Conservation (phyloP, 1,140 invertebrate species). For the Drosophila truncata region DNA sequence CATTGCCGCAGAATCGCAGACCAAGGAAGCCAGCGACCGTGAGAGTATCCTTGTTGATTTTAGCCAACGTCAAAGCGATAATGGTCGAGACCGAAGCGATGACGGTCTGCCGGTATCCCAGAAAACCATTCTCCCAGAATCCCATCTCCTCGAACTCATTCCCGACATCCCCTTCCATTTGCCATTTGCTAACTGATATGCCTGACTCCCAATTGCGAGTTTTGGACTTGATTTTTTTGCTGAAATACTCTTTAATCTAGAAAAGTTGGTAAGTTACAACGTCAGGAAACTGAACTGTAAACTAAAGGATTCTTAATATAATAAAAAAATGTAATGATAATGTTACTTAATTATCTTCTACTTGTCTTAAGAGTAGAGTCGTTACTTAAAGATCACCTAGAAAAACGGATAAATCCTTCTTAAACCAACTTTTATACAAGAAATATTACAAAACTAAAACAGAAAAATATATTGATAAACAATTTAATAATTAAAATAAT, state of each 20-base stretch:
- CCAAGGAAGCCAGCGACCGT: slow-evolving; percentile 9
- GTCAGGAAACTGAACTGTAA: not conserved
- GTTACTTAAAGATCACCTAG: too few relatives aligned
- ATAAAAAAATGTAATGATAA: not conserved
- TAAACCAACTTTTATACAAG: too few relatives aligned
- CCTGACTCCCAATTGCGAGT: slow-evolving; percentile 72
- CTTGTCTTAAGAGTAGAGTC: not conserved
- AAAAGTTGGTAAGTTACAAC: not conserved
- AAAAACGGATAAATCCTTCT: too few relatives aligned
- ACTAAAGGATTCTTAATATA: not conserved
- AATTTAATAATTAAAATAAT: too few relatives aligned
- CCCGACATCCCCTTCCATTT: slow-evolving; percentile 20
- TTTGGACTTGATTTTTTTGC: slow-evolving; percentile 69
- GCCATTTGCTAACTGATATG: slow-evolving; percentile 73
- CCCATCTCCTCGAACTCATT: not conserved
- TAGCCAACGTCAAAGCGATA: slow-evolving; percentile 74
- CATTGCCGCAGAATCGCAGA: slow-evolving; percentile 23
- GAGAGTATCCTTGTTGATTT: slow-evolving; percentile 67
- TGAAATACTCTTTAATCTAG: slow-evolving; percentile 6
- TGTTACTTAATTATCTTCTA: not conserved
- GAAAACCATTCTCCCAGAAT: not conserved
- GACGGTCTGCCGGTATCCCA: not conserved
- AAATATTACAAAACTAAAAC: too few relatives aligned
- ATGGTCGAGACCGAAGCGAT: slow-evolving; percentile 37
- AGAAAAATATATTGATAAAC: too few relatives aligned